Base-by-base conservation (phyloP, 2,797 vertebrate species). In the Trichosurus vulpecula region DNA sequence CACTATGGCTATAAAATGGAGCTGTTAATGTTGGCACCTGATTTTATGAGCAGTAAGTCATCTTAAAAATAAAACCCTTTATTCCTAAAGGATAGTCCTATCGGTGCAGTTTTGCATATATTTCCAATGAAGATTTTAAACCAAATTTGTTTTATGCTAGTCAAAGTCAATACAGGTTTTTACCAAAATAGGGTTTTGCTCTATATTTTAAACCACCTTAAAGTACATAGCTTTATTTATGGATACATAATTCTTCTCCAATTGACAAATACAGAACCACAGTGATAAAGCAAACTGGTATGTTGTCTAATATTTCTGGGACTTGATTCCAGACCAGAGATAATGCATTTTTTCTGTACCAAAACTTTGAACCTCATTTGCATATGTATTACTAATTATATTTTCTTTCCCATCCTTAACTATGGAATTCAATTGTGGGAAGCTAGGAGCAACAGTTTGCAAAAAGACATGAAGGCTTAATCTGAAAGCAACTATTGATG, bases 11-110 rank as follows among this genome's bases (percentile, higher is more conserved):
- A 87, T 87, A 87, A 87, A 87, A 87, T 87, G 74, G 74, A 27
- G 74, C 74, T 87, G 74, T 87, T 87, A 87, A 51, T 51, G 74
- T 87, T 87, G 74, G 74, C 74, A 87, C 22, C 74, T 87, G 74
- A 87, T 87, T 87, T 87, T 87, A 87, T 51, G 74, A 87, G 74
- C 74, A 87, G 41, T 87, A 87, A 87, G 41, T 87, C 41, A 51
- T 87, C 74, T 87, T 87, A 87, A 87, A 87, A 87, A 87, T 87
- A 87, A 87, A 87, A 87, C 41, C 41, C 41, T 87, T 87, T 87
- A 87, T 87, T 87, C 74, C 25, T 87, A 87, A 51, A 87, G 74
- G 74, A 87, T 47, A 22, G 74, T 27, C 74, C 29, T 87, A 74
- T 22, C 41, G 8, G 25, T 47, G 74, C 41, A 51, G 74, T 87